Percentiles rank a stretch among this genome's conserved stretches.
Conservation (phyloP, 2,797 vertebrate genomes). For the Sebastes oblongus region DNA sequence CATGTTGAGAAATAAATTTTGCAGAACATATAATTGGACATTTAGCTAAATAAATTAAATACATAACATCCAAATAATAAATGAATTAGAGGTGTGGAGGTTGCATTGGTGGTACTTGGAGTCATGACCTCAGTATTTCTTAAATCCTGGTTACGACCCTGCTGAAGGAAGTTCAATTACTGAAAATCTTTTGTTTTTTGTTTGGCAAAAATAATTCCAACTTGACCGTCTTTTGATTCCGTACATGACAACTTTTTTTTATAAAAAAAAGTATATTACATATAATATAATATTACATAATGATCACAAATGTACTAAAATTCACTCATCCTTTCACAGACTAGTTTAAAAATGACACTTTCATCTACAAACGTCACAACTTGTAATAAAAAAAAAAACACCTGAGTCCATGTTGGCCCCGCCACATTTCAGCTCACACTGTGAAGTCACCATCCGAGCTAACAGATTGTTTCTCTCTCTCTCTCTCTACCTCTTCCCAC, state of each 20-base stretch:
- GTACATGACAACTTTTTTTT: fast-evolving
- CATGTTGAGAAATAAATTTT: background rate
- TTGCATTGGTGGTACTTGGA: background rate
- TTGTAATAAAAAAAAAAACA: background rate
- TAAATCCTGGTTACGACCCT: background rate
- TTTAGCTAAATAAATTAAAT: background rate
- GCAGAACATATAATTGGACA: background rate
- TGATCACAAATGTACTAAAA: background rate
- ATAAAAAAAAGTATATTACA: too few species aligned
- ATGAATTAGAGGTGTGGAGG: fast-evolving
- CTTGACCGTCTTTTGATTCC: background rate
- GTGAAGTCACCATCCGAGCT: slow-evolving; percentile 80
- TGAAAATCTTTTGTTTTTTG: background rate
- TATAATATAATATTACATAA: background rate
- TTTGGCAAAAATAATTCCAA: background rate
- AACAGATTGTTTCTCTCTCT: slow-evolving; percentile 57
- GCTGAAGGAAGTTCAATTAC: background rate
- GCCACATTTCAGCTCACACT: background rate
- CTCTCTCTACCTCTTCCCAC: background rate
- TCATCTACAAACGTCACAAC: background rate
- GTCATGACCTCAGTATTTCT: background rate
- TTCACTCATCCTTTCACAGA: background rate
- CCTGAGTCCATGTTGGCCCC: background rate
- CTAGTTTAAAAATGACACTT: background rate
- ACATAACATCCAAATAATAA: background rate